These are phyloP conservation scores for Periphyllus acericola DNA, from an alignment of 2,888 invertebrate species.

Conservation along the genomic window DNA sequence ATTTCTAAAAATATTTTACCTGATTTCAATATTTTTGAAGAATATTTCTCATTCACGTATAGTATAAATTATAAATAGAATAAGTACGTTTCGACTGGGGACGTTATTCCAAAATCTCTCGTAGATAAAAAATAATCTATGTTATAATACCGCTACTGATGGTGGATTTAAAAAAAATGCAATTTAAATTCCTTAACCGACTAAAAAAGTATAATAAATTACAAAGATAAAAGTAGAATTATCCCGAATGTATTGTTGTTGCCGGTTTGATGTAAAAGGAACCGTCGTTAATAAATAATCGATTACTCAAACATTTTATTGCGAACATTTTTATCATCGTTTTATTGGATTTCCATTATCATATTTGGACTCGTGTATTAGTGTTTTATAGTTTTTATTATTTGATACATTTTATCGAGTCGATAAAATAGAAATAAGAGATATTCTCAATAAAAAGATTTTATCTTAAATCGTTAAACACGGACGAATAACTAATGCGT, in stretches of 20 bases:
- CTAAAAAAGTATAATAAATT: neutral
- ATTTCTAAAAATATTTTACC: too few species aligned
- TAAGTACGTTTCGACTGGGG: too few species aligned
- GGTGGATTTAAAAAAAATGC: too few species aligned
- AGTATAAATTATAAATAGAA: too few species aligned
- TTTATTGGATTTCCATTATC: neutral
- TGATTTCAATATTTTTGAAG: too few species aligned
- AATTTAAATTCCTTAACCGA: too few species aligned
- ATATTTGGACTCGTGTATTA: neutral
- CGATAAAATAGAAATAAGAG: conserved; percentile 3
- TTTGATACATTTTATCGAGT: conserved; percentile 7
- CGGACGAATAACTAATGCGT: neutral
- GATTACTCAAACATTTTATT: conserved; percentile 9
- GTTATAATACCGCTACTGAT: too few species aligned
- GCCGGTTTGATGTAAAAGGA: neutral
- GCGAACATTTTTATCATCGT: conserved; percentile 2
- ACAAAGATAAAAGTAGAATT: neutral
- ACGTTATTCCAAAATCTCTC: too few species aligned
- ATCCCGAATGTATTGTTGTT: neutral
- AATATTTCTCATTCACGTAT: too few species aligned
- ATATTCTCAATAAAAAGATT: neutral
- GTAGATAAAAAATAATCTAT: too few species aligned
- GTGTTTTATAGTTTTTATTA: conserved; percentile 12
- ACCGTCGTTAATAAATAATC: conserved; percentile 10
- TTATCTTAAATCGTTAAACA: neutral